Base-by-base conservation (phyloP, 2,113 vertebrate species). In the Stercorarius parasiticus region DNA sequence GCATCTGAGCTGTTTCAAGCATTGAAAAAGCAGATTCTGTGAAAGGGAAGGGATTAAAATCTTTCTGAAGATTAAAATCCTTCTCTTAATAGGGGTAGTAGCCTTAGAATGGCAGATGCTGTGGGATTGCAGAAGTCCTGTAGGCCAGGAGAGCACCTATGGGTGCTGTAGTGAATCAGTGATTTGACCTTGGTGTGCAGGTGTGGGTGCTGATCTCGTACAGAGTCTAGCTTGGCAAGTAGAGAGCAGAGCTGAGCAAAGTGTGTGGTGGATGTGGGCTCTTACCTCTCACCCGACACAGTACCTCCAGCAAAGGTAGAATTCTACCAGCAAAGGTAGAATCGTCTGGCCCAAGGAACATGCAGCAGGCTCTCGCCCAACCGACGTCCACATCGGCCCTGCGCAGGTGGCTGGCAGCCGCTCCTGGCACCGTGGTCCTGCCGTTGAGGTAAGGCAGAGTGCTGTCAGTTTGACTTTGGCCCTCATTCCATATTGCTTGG, bases 351-450 rank as follows among this genome's bases (percentile, higher is more conserved):
- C 43, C 14, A 17, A 23, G 58, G 52, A 49, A 27, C 0, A 2
- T 19, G 16, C 27, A 1, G 36, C 47, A 30, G 52, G 36, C 32
- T 23, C 7, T 8, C 2, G 14, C 10, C 53, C 34, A 13, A 2
- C 9, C 22, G 6, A 3, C 0, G 2, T 17, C 21, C 8, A 10
- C 8, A 1, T 25, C 0, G 0, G 56, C 13, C 19, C 38, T 45
- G 14, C 5, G 0, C 38, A 5, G 34, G 70, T 25, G 11, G 32
- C 38, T 64, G 55, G 49, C 32, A 29, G 66, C 36, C 36, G 30
- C 55, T 82, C 4, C 5, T 40, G 13, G 38, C 1, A 2, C 32
- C 6, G 6, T 23, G 23, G 10, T 49, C 58, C 32, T 52, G 45
- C 30, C 5, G 19, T 18, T 34, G 58, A 52, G 67, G 77, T 47